phyloP scores from a whole-genome alignment of 2,888 invertebrate species.

The Schizaphis graminum region DNA sequence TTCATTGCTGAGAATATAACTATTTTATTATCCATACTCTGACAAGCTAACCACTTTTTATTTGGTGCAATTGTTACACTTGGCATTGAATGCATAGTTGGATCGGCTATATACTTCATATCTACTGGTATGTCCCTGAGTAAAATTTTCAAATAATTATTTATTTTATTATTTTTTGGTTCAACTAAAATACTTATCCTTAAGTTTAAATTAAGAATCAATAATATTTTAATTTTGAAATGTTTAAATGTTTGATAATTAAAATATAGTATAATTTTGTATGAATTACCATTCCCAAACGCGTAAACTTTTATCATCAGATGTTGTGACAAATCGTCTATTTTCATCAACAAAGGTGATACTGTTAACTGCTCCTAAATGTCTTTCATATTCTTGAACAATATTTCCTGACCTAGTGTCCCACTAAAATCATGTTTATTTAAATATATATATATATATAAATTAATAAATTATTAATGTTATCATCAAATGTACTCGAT shows the following conservation, averaged over 20 bases:
- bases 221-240: not conserved
- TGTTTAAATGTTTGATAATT: not conserved
- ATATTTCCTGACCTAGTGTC: slow-evolving; percentile 94
- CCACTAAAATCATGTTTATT: slow-evolving; percentile 79
- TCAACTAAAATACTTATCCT: not conserved
- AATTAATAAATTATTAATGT: slow-evolving; percentile 5
- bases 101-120: slow-evolving; percentile 99
- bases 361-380: slow-evolving; percentile 98
- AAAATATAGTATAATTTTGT: not conserved
- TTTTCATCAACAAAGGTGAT: slow-evolving; percentile 99
- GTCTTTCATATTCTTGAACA: slow-evolving; percentile 98
- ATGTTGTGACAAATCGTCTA: slow-evolving; percentile 96
- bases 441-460: slow-evolving; percentile 47
- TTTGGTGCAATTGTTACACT: slow-evolving; percentile 95
- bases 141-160: not conserved
- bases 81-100: slow-evolving; percentile 99
- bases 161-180: not conserved
- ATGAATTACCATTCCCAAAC: slow-evolving; percentile 97
- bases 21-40: slow-evolving; percentile 99
- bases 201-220: slow-evolving; percentile 42
- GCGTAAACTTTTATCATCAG: slow-evolving; percentile 97
- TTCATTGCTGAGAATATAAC: slow-evolving; percentile 97
- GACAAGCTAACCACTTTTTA: slow-evolving; percentile 99
- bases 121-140: slow-evolving; percentile 91
- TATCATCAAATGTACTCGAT: slow-evolving; percentile 5